phyloP scores from a whole-genome alignment of 2,888 invertebrate genomes.

The Celastrina argiolus region DNA sequence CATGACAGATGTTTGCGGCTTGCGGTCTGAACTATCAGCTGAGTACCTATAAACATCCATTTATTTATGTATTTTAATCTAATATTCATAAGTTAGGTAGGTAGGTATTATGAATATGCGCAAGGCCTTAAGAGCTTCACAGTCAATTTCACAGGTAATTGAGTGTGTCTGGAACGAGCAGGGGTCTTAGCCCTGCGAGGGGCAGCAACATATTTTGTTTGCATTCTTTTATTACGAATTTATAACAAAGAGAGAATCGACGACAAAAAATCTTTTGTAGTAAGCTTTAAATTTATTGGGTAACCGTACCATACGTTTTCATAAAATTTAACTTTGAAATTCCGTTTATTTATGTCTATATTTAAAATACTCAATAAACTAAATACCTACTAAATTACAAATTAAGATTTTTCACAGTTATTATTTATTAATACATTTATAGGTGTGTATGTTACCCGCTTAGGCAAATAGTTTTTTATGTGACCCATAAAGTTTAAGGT shows the following conservation, averaged over 20 bases:
- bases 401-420: too few species aligned
- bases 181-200: conserved; percentile 40
- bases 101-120: conserved; percentile 12
- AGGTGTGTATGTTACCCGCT: too few species aligned
- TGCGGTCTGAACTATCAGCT: conserved; percentile 24
- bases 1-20: conserved; percentile 28
- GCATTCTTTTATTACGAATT: conserved; percentile 44
- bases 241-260: conserved; percentile 23
- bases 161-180: conserved; percentile 45
- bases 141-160: conserved; percentile 69
- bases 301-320: not conserved
- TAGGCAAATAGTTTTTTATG: not conserved
- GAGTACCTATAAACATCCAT: conserved; percentile 14
- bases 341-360: too few species aligned
- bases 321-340: not conserved
- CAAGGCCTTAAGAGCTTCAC: conserved; percentile 42
- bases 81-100: conserved; percentile 2
- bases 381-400: too few species aligned
- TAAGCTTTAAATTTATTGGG: not conserved
- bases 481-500: not conserved
- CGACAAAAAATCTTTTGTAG: conserved; percentile 18
- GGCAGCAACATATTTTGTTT: conserved; percentile 42
- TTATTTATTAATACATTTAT: too few species aligned
- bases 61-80: conserved; percentile 12
- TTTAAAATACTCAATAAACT: too few species aligned